Percentiles rank a stretch among this genome's conserved stretches.
These are phyloP conservation scores for Harpalus rufipes DNA, from an alignment of 2,888 invertebrate genomes.

Conservation along the genomic window DNA sequence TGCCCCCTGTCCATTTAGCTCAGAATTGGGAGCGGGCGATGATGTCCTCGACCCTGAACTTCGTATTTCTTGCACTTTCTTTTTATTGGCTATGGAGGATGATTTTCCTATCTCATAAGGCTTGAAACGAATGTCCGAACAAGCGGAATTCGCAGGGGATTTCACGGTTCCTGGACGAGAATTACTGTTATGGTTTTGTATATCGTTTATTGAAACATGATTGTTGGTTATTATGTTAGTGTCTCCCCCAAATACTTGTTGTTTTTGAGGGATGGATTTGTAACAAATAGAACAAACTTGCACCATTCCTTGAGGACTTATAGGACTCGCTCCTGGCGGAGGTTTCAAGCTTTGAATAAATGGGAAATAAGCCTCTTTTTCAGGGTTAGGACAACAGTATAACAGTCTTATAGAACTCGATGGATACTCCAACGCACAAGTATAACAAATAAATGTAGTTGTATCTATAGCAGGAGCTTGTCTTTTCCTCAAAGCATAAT, in stretches of 20 bases:
- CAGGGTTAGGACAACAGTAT: conserved; percentile 91
- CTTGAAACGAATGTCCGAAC: conserved; percentile 81
- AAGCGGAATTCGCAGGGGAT: conserved; percentile 79
- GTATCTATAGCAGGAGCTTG: conserved; percentile 83
- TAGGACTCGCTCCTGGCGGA: conserved; percentile 91
- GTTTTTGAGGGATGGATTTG: conserved; percentile 88
- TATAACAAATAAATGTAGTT: conserved; percentile 92
- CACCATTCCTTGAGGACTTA: conserved; percentile 91
- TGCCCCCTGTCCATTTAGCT: conserved; percentile 74
- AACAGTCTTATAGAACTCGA: conserved; percentile 89
- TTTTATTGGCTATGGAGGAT: conserved; percentile 76
- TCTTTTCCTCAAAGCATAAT: conserved; percentile 89
- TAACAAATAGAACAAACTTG: conserved; percentile 93
- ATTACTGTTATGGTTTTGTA: conserved; percentile 74
- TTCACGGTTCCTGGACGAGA: conserved; percentile 78
- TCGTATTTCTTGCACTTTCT: conserved; percentile 75
- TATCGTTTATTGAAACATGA: conserved; percentile 75
- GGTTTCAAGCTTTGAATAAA: conserved; percentile 90
- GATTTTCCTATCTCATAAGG: conserved; percentile 80
- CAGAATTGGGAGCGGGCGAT: conserved; percentile 73
- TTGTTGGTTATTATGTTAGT: conserved; percentile 72
- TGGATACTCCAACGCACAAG: conserved; percentile 90
- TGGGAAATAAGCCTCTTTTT: conserved; percentile 93
- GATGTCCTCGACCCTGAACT: conserved; percentile 72
- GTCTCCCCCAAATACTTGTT: conserved; percentile 82